Base-by-base conservation (phyloP, 64 coral and sea anemone species). In the Actinia tenebrosa region DNA sequence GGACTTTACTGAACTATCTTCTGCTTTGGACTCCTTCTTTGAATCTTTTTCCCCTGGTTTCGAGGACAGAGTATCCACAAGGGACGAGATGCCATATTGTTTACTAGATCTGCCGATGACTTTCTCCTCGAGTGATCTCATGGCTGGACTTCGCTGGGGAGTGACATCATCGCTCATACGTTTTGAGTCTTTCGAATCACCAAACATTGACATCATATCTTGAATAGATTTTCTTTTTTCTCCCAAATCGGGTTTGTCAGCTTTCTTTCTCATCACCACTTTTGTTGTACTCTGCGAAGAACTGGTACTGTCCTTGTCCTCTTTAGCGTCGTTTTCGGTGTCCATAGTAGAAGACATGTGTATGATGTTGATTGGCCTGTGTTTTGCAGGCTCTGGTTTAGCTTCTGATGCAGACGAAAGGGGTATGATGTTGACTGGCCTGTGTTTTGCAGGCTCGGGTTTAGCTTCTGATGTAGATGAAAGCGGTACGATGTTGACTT, bases 191-290 rank as follows among this genome's bases (percentile, higher is more conserved):
- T 58, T 61, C 16, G 44, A 45, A 6, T 23, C 19, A 15, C 52
- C 50, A 20, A 85, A 85, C 54, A 85, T 58, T 18, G 19, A 13
- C 83, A 85, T 85, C 83, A 85, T 85, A 16, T 85, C 83, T 64
- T 85, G 53, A 19, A 85, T 56, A 26, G 83, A 85, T 30, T 85
- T 58, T 44, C 83, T 61, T 85, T 85, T 85, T 26, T 85, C 52
- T 13, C 16, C 23, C 23, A 19, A 16, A 54, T 85, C 83, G 25
- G 9, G 42, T 81, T 81, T 81, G 10, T 45, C 79, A 42, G 18
- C 23, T 81, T 81, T 81, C 50, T 81, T 81, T 50, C 79, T 81
- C 79, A 81, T 81, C n/a, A 81, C 79, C 5, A 81, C 79, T 45
- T 53, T 53, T 81, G 43, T 19, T 19, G 56, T 58, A 37, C 37